A percentile compares a stretch with the other conserved stretches of the same genome.
These are phyloP conservation scores for Phallusia fumigata DNA, from an alignment of 23 tunicate genomes.

Conservation along the genomic window DNA sequence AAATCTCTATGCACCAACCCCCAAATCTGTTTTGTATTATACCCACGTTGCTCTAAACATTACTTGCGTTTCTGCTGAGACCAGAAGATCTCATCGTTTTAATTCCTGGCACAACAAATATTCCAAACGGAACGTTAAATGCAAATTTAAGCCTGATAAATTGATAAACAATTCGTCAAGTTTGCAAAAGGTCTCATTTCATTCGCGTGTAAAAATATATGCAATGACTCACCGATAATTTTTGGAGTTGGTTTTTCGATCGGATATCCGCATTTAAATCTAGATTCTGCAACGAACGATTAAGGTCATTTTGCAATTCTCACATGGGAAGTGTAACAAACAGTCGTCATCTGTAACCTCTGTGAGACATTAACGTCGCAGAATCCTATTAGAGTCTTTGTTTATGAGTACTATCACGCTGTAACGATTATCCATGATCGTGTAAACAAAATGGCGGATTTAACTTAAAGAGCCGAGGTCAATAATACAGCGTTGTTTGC, in stretches of 20 bases:
- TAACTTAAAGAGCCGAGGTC: background rate
- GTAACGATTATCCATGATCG: background rate
- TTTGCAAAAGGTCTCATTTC: background rate
- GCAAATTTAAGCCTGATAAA: too few relatives aligned
- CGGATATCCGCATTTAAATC: conserved; percentile 25
- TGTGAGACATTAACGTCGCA: background rate
- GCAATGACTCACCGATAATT: conserved; percentile 17
- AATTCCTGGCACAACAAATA: too few relatives aligned
- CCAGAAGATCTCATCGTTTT: too few relatives aligned
- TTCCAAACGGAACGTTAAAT: too few relatives aligned
- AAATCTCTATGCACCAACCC: too few relatives aligned
- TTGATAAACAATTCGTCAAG: too few relatives aligned
- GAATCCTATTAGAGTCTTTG: background rate
- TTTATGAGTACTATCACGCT: background rate
- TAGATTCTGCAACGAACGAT: background rate
- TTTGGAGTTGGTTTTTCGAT: conserved; percentile 17
- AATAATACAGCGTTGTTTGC: background rate
- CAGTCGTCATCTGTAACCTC: too few relatives aligned
- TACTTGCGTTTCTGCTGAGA: too few relatives aligned
- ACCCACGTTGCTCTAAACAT: too few relatives aligned
- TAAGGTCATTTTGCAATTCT: too few relatives aligned
- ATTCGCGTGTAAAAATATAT: background rate
- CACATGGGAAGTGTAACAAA: too few relatives aligned
- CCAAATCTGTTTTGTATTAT: too few relatives aligned
- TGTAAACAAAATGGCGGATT: background rate